A percentile compares a stretch with the other conserved stretches of the same genome.
phyloP scores from a whole-genome alignment of 2,797 vertebrate species.

The Tapera naevia region DNA sequence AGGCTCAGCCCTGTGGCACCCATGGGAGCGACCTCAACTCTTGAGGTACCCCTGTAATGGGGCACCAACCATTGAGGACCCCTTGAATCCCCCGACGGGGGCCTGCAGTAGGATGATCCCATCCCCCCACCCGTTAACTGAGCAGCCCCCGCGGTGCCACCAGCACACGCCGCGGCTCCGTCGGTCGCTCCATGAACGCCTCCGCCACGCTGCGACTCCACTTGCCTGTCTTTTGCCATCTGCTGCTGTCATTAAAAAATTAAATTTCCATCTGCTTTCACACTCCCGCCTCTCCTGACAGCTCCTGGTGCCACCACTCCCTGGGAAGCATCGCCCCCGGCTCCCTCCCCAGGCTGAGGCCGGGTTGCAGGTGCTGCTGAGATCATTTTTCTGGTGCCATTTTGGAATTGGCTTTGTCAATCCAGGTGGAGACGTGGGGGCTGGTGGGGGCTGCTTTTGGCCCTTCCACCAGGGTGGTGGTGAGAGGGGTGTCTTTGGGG shows the following conservation, averaged over 20 bases:
- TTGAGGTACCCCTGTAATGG: not conserved
- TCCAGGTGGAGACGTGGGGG: rapidly evolving
- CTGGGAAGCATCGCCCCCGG: not conserved
- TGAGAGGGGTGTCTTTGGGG: not conserved
- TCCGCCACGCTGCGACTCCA: slow-evolving; percentile 66
- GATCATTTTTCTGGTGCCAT: not conserved
- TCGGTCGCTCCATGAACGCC: slow-evolving; percentile 30
- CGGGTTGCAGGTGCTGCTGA: not conserved
- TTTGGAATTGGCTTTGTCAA: not conserved
- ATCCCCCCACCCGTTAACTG: not conserved
- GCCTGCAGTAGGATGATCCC: not conserved
- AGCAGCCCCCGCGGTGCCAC: not conserved
- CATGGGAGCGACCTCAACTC: rapidly evolving
- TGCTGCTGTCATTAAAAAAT: slow-evolving; percentile 80
- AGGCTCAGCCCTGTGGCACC: not conserved
- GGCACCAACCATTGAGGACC: not conserved
- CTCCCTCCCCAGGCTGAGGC: not conserved
- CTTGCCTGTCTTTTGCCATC: slow-evolving; percentile 78
- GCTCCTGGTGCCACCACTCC: not conserved
- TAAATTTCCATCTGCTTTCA: slow-evolving; percentile 79
- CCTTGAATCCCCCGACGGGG: rapidly evolving
- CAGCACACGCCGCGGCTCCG: not conserved
- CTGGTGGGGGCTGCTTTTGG: rapidly evolving
- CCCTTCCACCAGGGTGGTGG: too few species aligned
- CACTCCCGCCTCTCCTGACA: slow-evolving; percentile 46